Evolutionary conservation across 2,113 vertebrate species (phyloP).

Genomic region (Myodes glareolus): DNA sequence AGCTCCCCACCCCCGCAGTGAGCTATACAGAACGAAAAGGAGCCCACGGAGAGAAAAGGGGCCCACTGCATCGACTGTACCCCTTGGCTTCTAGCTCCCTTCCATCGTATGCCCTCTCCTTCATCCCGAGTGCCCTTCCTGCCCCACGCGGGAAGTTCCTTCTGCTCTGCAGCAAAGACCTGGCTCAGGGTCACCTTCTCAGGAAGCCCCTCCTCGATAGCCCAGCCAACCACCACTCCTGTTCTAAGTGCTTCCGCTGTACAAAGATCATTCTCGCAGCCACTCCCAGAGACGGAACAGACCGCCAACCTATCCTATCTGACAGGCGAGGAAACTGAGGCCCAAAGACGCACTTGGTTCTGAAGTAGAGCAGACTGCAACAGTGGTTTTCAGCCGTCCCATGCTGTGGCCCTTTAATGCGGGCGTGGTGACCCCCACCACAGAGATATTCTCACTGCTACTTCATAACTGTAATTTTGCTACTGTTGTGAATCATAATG

Average conservation of each 20-base stretch:
- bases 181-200: background rate
- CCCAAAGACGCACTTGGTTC: background rate
- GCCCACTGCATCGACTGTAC: background rate
- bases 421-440: background rate
- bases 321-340: background rate
- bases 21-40: background rate
- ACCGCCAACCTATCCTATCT: background rate
- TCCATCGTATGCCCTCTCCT: background rate
- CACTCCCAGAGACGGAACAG: background rate
- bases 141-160: background rate
- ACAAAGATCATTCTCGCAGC: background rate
- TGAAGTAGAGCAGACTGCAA: background rate
- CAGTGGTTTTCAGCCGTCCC: background rate
- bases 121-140: background rate
- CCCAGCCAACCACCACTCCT: background rate
- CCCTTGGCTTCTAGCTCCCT: background rate
- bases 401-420: background rate
- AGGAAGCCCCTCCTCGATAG: conserved; percentile 29
- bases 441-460: background rate
- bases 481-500: background rate
- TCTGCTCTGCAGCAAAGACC: background rate
- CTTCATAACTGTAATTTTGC: background rate
- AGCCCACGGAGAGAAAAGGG: background rate
- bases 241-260: background rate
- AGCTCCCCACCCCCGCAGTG: background rate